Evolutionary conservation across 2,797 vertebrate species (phyloP).

Genomic region (Nannoperca obscura): DNA sequence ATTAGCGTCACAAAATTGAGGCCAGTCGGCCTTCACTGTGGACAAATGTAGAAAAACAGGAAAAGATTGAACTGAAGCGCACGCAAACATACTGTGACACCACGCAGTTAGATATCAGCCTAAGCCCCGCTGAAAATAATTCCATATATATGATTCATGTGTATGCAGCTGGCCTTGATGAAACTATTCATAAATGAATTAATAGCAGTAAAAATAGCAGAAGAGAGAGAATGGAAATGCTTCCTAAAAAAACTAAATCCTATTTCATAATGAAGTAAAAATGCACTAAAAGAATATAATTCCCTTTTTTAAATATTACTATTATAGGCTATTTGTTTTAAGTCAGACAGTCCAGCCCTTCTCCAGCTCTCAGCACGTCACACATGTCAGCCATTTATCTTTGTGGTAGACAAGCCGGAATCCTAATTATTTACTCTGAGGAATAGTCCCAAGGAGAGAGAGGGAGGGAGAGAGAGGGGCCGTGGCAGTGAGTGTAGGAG

Average conservation of each 20-base stretch:
- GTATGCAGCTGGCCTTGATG: not conserved
- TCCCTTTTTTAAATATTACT: not conserved
- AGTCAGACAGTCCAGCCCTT: constrained; percentile 45
- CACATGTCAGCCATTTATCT: constrained; percentile 96
- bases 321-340: not conserved
- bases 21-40: not conserved
- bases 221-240: not conserved
- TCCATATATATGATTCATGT: too few relatives aligned
- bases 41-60: not conserved
- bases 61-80: not conserved
- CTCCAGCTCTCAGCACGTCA: constrained; percentile 89
- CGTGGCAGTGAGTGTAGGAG: constrained; percentile 80
- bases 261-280: not conserved
- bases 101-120: not conserved
- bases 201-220: not conserved
- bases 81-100: not conserved
- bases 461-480: constrained; percentile 45
- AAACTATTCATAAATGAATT: not conserved
- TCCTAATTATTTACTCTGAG: constrained; percentile 96
- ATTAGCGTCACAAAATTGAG: not conserved
- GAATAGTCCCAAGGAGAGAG: constrained; percentile 85
- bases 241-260: not conserved
- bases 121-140: not conserved
- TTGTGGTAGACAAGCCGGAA: constrained; percentile 89
- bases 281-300: not conserved